These are phyloP conservation scores for Belonocnema kinseyi DNA, from an alignment of 1,140 invertebrate species.

Conservation along the genomic window DNA sequence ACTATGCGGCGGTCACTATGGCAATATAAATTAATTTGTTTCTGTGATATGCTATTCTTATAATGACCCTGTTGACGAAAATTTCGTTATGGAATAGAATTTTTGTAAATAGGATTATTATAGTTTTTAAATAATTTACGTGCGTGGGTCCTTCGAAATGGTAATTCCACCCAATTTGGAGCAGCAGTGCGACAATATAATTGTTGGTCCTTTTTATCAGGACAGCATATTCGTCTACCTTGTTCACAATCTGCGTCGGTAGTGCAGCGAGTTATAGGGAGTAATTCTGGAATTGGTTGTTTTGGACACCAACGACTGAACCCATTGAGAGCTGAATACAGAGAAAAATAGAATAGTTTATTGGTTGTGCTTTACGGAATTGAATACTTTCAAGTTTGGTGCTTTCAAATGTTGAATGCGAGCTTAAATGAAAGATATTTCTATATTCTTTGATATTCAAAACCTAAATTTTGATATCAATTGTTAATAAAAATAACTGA, in stretches of 20 bases:
- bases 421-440: too few relatives aligned
- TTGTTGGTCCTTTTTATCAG: slow-evolving; percentile 73
- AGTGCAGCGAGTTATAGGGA: slow-evolving; percentile 80
- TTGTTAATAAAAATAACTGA: too few relatives aligned
- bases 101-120: slow-evolving; percentile 31
- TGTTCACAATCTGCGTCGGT: slow-evolving; percentile 80
- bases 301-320: slow-evolving; percentile 80
- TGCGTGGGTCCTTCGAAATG: slow-evolving; percentile 72
- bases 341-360: slow-evolving; percentile 3
- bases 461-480: too few relatives aligned
- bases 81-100: background rate
- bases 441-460: too few relatives aligned
- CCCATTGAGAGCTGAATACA: slow-evolving; percentile 70
- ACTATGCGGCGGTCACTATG: too few relatives aligned
- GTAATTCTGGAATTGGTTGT: slow-evolving; percentile 79
- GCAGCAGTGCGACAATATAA: slow-evolving; percentile 82
- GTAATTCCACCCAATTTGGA: slow-evolving; percentile 78
- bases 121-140: slow-evolving; percentile 61
- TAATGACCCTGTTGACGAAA: background rate
- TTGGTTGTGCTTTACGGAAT: background rate
- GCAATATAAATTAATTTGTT: too few relatives aligned
- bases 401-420: too few relatives aligned
- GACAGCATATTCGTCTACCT: slow-evolving; percentile 82
- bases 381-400: too few relatives aligned
- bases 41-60: too few relatives aligned